Evolutionary conservation across 2,113 vertebrate genomes (phyloP), one percentile per base, ranked within the genome.

Genomic region (Corythornis cristatus): DNA sequence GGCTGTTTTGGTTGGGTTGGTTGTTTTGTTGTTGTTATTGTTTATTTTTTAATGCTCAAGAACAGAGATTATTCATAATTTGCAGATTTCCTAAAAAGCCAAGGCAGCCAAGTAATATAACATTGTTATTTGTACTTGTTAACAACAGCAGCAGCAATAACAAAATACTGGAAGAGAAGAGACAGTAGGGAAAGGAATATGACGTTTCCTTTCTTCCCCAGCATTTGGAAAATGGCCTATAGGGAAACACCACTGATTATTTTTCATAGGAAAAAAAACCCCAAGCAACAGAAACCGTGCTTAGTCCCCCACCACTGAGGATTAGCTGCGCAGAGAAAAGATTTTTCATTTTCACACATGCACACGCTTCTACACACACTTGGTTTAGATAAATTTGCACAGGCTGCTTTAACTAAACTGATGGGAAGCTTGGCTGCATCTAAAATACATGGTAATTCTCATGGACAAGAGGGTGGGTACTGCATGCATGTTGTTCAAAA

Each of bases 191-290:
- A 92, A 91, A 93, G 70, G 85, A 96, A 83, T 88, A 95, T 70
- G 89, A 90, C 93, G 83, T 86, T 95, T 91, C 85, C 66, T 94
- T 96, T 97, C 88, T 94, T 88, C 66, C 76, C 56, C 42, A 90
- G 91, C 95, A 95, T 96, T 95, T 93, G 93, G 94, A 95, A 95
- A 96, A 96, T 84, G 89, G 96, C 96, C 96, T 95, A 92, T 93
- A 95, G 93, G 93, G 94, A 96, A 96, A 95, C 95, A 96, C 91
- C 83, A 91, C 93, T 96, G 95, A 96, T 97, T 96, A 95, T 95
- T 95, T 96, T 96, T 95, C 84, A 94, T 68, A 89, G 92, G 53
- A 92, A 93, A 95, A 95, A 37, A 37, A 37, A 37, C 4, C 37
- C 37, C 37, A 37, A 37, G 9, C 87, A 93, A 92, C 87, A 93